These are phyloP conservation scores for Agrochola macilenta DNA, from an alignment of 2,888 invertebrate genomes.

Conservation along the genomic window DNA sequence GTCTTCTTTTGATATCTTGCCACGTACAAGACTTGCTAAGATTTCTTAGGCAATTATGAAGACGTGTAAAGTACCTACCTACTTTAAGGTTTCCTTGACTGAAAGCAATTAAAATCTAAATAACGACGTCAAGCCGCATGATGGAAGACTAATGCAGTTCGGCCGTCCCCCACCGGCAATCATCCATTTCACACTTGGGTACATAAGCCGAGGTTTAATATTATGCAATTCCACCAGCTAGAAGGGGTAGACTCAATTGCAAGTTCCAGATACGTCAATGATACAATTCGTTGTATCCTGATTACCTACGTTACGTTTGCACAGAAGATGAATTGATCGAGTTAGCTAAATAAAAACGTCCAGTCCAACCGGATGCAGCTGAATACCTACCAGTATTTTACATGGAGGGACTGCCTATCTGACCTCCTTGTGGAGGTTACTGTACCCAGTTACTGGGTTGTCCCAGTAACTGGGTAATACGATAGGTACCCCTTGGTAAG, in stretches of 20 bases:
- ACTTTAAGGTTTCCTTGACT: background rate
- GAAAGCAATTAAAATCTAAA: slow-evolving; percentile 3
- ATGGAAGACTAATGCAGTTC: background rate
- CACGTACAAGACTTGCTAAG: background rate
- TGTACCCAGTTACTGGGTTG: too few species aligned
- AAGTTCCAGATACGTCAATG: slow-evolving; percentile 42
- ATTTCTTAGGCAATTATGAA: background rate
- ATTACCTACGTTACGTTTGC: slow-evolving; percentile 19
- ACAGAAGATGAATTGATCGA: slow-evolving; percentile 19
- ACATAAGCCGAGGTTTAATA: slow-evolving; percentile 47
- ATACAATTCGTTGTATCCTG: slow-evolving; percentile 67
- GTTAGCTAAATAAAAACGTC: background rate
- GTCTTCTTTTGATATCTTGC: slow-evolving; percentile 4
- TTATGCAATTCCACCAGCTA: slow-evolving; percentile 72
- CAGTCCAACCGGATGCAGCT: too few species aligned
- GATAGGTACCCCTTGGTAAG: too few species aligned
- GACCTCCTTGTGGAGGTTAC: too few species aligned
- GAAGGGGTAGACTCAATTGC: slow-evolving; percentile 57
- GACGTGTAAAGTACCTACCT: background rate
- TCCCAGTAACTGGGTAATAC: too few species aligned
- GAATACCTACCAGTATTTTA: too few species aligned
- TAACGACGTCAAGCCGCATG: slow-evolving; percentile 1
- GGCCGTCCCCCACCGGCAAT: slow-evolving; percentile 13
- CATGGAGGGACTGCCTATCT: too few species aligned
- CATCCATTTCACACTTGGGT: slow-evolving; percentile 33